These are phyloP conservation scores for Actenoides hombroni DNA, from an alignment of 2,113 vertebrate species.

Conservation along the genomic window DNA sequence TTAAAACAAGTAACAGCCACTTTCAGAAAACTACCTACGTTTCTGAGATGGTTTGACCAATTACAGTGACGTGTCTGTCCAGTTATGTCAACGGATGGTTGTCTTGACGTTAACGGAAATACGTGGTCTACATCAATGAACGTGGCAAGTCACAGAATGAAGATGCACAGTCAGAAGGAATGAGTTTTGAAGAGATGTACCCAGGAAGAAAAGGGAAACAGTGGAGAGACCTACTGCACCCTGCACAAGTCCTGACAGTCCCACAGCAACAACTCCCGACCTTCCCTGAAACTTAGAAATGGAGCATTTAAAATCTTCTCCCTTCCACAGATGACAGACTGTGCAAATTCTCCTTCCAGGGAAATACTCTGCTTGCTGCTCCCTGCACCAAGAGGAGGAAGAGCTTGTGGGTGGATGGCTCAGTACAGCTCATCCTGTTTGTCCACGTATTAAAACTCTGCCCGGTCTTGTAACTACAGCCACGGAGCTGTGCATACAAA, in stretches of 20 bases:
- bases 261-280: background rate
- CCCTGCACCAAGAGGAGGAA: background rate
- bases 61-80: background rate
- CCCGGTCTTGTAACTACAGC: background rate
- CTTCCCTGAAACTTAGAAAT: background rate
- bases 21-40: background rate
- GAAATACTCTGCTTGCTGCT: background rate
- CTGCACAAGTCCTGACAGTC: background rate
- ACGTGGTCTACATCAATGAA: background rate
- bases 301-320: background rate
- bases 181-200: background rate
- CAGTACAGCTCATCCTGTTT: accelerated
- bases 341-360: background rate
- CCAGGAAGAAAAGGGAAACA: background rate
- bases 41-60: background rate
- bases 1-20: background rate
- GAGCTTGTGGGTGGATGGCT: background rate
- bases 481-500: background rate
- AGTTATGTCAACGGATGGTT: background rate
- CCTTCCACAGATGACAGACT: background rate
- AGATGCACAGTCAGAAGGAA: background rate
- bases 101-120: background rate
- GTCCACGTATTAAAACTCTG: background rate
- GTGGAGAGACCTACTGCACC: background rate
- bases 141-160: background rate